These are phyloP conservation scores for Solenodon paradoxus DNA, from an alignment of 2,113 vertebrate species.

Conservation along the genomic window DNA sequence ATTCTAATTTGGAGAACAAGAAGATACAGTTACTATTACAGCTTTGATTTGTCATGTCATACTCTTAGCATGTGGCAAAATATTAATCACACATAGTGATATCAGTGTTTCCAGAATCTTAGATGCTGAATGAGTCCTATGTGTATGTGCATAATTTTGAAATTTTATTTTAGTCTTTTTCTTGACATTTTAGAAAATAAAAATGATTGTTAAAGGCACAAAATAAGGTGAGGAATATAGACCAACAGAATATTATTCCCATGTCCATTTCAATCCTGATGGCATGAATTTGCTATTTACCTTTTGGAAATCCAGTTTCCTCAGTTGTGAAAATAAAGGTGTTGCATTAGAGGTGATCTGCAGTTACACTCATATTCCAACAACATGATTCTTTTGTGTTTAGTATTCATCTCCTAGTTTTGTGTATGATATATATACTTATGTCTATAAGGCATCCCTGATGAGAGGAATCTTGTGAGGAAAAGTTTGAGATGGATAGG, in stretches of 20 bases:
- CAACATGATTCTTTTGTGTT: neutral
- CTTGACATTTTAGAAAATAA: neutral
- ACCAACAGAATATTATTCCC: neutral
- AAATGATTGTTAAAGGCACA: neutral
- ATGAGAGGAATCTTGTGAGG: neutral
- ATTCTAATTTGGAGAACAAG: slow-evolving; percentile 45
- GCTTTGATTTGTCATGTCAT: slow-evolving; percentile 39
- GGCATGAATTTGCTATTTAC: neutral
- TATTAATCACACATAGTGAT: neutral
- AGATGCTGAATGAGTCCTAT: neutral
- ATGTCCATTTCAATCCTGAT: neutral
- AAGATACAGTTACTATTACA: slow-evolving; percentile 6
- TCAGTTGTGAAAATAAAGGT: neutral
- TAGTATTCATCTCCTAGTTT: neutral
- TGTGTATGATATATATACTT: neutral
- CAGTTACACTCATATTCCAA: neutral
- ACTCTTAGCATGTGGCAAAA: neutral
- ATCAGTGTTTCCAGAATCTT: slow-evolving; percentile 6
- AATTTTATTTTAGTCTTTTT: neutral
- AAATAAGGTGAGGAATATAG: neutral
- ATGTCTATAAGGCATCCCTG: neutral
- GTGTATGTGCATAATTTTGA: neutral
- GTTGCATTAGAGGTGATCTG: neutral
- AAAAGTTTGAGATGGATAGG: neutral
- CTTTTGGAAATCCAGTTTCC: neutral